A percentile compares a stretch with the other conserved stretches of the same genome.
These are phyloP conservation scores for Ormyrus nitidulus DNA, from an alignment of 2,888 invertebrate species.

Conservation along the genomic window DNA sequence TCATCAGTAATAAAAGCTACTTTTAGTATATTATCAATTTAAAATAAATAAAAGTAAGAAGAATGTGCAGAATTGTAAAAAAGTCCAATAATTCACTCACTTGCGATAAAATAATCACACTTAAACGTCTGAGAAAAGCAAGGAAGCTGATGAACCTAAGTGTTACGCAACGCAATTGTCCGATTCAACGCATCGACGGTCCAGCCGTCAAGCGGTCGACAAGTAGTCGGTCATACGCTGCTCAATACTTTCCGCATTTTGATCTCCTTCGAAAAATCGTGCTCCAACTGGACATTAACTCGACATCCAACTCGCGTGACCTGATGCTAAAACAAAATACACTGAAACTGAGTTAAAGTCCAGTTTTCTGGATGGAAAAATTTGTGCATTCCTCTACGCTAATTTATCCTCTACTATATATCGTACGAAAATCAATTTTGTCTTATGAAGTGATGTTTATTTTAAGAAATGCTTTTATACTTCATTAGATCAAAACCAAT, in stretches of 20 bases:
- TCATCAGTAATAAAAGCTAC: no score
- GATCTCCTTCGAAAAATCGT: background rate
- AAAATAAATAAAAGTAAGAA: no score
- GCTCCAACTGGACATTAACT: background rate
- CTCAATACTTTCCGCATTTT: no score
- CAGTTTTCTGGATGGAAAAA: background rate
- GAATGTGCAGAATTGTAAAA: no score
- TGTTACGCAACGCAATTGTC: slow-evolving; percentile 3
- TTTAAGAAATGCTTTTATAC: no score
- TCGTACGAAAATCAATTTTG: no score
- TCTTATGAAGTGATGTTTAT: no score
- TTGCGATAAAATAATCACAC: slow-evolving; percentile 14
- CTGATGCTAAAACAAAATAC: background rate
- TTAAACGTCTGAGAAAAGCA: background rate
- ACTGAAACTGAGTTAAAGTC: no score
- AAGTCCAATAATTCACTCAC: slow-evolving; percentile 13
- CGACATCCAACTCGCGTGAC: background rate
- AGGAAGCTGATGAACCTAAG: no score
- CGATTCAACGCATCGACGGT: slow-evolving; percentile 24
- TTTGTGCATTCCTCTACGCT: no score
- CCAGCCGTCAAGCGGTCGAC: slow-evolving; percentile 34
- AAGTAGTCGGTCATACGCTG: slow-evolving; percentile 13
- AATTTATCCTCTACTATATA: background rate
- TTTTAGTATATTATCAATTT: no score
- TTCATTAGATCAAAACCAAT: no score